Base-by-base conservation (phyloP, 2,113 vertebrate species). In the Brevimyrus niger region DNA sequence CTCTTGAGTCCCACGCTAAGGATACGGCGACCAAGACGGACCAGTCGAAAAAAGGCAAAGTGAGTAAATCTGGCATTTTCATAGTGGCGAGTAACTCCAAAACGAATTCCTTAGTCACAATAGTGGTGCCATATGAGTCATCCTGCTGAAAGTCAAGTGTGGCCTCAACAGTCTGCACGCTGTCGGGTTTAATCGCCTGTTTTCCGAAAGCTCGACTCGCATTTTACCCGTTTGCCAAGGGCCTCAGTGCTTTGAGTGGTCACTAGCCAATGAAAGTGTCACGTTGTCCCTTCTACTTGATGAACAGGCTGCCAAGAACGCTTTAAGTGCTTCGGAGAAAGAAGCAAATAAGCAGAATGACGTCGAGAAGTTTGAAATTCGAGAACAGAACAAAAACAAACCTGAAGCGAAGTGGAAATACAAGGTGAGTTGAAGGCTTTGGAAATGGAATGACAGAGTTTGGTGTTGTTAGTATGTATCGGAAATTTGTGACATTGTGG, bases 371-470 rank as follows among this genome's bases (percentile, higher is more conserved):
- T 96, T 99, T 93, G 97, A 99, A 94, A 95, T 97, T 83, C 96
- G 98, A 92, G 98, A 99, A 90, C 98, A 98, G 92, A 98, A 97
- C 87, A 99, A 99, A 95, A 98, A 96, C 95, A 98, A 99, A 96
- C 97, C 97, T 0, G 98, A 99, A 95, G 97, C 98, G 50, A 99
- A 99, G 90, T 99, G 98, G 98, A 99, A 99, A 92, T 99, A 99
- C n/a, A 99, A 99, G 98, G 98, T 99, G 95, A 93, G 91, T 5
- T 48, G 48, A 76, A n/a, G 50, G 35, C 23, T 1, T 44, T 5
- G 88, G 31, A 46, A 15, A 58, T 27, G 23, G 31, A 53, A 23
- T 50, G 46, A 27, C 61, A 65, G 23, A n/a, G 61, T 69, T 69
- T 31, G 61, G 61, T 69, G 61, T 69, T 31, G 10, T 69, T 31